Percentiles rank a stretch among this genome's conserved stretches.
phyloP scores from a whole-genome alignment of 2,113 vertebrate genomes.

The Pseudolaguvia tuberculata region DNA sequence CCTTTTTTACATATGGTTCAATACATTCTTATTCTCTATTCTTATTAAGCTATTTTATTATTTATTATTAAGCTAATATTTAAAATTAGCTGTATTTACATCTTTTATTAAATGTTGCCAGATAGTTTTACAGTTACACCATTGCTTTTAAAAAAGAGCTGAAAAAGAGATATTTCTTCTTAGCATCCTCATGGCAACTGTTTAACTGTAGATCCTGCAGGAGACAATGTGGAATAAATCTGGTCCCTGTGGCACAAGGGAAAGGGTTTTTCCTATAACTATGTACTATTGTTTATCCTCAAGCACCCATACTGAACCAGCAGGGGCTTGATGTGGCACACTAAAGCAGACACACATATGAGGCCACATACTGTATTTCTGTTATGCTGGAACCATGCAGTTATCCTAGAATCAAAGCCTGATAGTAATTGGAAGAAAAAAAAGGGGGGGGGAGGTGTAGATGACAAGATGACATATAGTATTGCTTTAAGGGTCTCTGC shows the following conservation, averaged over 20 bases:
- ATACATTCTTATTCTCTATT: neutral
- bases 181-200: neutral
- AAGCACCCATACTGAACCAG: slow-evolving; percentile 22
- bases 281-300: slow-evolving; percentile 29
- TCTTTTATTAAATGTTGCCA: neutral
- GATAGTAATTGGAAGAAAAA: neutral
- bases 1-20: neutral
- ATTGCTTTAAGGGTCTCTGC: neutral
- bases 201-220: neutral
- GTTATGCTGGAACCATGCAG: slow-evolving; percentile 10
- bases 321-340: slow-evolving; percentile 4
- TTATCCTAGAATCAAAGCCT: slow-evolving; percentile 18
- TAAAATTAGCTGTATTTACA: neutral
- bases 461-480: too few relatives aligned
- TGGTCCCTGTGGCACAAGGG: neutral
- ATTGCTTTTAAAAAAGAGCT: neutral
- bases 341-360: slow-evolving; percentile 6
- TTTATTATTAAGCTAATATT: too few relatives aligned
- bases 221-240: slow-evolving; percentile 7
- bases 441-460: neutral
- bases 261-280: neutral
- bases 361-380: neutral
- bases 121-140: neutral
- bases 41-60: neutral
- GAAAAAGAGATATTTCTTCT: neutral